A percentile compares a stretch with the other conserved stretches of the same genome.
Evolutionary conservation across 2,888 invertebrate genomes (phyloP).

Genomic region (Chymomyza procnemis): DNA sequence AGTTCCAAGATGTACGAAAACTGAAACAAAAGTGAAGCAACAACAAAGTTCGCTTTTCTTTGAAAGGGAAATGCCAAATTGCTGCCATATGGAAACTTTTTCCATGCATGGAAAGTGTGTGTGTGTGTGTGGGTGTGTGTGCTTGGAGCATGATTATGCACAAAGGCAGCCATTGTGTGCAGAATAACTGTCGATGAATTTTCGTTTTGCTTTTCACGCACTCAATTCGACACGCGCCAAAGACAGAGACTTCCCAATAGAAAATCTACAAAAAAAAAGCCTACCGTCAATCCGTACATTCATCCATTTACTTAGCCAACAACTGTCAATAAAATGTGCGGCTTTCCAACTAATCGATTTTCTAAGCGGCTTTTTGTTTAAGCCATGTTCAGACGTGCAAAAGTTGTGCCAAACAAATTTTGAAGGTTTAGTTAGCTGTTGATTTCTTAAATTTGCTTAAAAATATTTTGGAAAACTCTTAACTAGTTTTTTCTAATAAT

Average conservation of each 20-base stretch:
- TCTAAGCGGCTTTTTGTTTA: slow-evolving; percentile 49
- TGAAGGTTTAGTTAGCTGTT: background rate
- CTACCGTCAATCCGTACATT: background rate
- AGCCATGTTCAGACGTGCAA: background rate
- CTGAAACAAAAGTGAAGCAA: background rate
- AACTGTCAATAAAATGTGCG: background rate
- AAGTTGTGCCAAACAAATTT: background rate
- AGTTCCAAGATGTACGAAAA: background rate
- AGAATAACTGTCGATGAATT: background rate
- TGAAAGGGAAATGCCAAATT: background rate
- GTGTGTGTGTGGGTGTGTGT: background rate
- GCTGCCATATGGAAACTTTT: background rate
- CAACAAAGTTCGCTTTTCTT: background rate
- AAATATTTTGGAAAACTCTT: too few relatives aligned
- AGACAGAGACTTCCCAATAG: background rate
- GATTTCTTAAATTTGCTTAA: background rate
- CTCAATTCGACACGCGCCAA: background rate
- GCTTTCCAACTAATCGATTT: slow-evolving; percentile 60
- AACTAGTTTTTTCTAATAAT: too few relatives aligned
- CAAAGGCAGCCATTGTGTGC: background rate
- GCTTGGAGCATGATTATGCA: background rate
- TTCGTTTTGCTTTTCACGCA: background rate
- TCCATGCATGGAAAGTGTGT: background rate
- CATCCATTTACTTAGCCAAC: background rate
- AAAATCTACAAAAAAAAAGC: background rate